A percentile compares a stretch with the other conserved stretches of the same genome.
phyloP scores from a whole-genome alignment of 2,113 vertebrate species.

The Campylomormyrus numenius region DNA sequence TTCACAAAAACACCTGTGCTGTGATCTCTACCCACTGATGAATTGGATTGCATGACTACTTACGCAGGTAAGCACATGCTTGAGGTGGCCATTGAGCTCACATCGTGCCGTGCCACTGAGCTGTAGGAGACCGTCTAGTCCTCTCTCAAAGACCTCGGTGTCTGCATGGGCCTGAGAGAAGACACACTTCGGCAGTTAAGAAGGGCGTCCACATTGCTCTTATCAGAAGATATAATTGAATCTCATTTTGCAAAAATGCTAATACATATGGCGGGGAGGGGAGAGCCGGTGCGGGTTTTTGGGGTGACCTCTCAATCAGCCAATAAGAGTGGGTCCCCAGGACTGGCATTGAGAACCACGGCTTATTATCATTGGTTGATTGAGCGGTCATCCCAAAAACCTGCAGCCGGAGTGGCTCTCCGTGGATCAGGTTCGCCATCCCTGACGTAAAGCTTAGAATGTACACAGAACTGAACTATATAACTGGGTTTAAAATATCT shows the following conservation, averaged over 20 bases:
- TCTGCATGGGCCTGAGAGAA: slow-evolving; percentile 53
- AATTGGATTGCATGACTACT: slow-evolving; percentile 33
- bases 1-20: not conserved
- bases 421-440: too few species aligned
- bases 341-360: too few species aligned
- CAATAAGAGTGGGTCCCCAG: too few species aligned
- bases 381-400: too few species aligned
- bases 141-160: slow-evolving; percentile 64
- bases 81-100: slow-evolving; percentile 64
- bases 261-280: not conserved
- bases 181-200: not conserved
- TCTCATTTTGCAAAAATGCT: too few species aligned
- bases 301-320: too few species aligned
- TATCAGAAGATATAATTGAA: not conserved
- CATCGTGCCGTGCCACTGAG: slow-evolving; percentile 60
- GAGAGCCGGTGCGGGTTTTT: too few species aligned
- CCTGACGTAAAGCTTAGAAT: not conserved
- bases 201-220: not conserved
- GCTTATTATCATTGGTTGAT: too few species aligned
- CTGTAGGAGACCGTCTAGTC: slow-evolving; percentile 62
- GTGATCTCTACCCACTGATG: not conserved
- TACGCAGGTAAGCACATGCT: slow-evolving; percentile 67
- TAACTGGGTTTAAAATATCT: not conserved
- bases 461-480: not conserved
- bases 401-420: too few species aligned